Evolutionary conservation across 2,113 vertebrate species (phyloP).

Genomic region (Hydrolagus affinis): DNA sequence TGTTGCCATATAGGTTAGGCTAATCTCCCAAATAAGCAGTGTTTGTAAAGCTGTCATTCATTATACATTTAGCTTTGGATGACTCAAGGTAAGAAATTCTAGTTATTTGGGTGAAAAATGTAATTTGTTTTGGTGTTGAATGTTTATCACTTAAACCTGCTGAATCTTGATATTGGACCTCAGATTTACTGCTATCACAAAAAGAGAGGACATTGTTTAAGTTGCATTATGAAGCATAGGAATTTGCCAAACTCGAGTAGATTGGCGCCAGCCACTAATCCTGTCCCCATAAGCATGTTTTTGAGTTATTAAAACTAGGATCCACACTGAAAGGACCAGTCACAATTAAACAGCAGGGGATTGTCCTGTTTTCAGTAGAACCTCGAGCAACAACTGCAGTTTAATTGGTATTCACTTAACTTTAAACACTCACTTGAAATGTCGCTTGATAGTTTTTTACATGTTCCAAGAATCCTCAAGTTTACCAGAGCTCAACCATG

Average conservation of each 20-base stretch:
- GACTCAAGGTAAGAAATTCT: neutral
- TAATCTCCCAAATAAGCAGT: neutral
- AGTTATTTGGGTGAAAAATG: neutral
- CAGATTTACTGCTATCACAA: neutral
- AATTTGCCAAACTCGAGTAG: neutral
- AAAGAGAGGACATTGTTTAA: neutral
- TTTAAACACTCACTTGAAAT: neutral
- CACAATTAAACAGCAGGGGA: slow-evolving; percentile 57
- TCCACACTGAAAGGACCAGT: slow-evolving; percentile 34
- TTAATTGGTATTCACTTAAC: neutral
- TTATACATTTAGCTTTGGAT: neutral
- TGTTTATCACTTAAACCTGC: neutral
- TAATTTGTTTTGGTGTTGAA: neutral
- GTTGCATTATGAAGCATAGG: neutral
- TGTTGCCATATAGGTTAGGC: neutral
- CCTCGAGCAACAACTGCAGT: neutral
- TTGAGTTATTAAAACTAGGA: neutral
- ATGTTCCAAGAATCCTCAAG: neutral
- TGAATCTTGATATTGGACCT: neutral
- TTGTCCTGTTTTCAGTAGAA: slow-evolving; percentile 61
- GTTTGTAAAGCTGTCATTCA: neutral
- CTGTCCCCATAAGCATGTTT: neutral
- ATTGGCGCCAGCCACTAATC: neutral
- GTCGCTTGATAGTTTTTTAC: neutral
- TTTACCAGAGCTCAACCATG: neutral